Percentiles rank a stretch among this genome's conserved stretches.
phyloP scores from a whole-genome alignment of 2,113 vertebrate genomes.

The Elaphurus davidianus region DNA sequence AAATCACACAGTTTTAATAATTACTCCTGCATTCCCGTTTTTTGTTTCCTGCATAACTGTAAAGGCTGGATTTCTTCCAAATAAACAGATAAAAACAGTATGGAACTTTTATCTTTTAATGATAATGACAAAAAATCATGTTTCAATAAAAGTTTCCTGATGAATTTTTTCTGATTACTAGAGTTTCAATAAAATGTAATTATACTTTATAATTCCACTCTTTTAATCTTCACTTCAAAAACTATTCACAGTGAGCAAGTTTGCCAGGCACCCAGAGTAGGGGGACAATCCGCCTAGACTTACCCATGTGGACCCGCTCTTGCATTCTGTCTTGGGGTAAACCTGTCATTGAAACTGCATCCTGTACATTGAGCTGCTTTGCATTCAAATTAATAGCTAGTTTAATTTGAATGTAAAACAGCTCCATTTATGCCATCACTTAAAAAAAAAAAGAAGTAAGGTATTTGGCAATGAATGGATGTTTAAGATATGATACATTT shows the following conservation, averaged over 20 bases:
- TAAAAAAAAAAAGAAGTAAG: constrained; percentile 80
- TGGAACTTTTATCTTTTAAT: constrained; percentile 91
- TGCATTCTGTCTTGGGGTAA: constrained; percentile 79
- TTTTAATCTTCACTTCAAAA: constrained; percentile 88
- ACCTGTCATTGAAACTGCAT: constrained; percentile 79
- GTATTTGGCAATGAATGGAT: constrained; percentile 82
- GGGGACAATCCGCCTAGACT: constrained; percentile 62
- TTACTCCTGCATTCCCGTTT: constrained; percentile 87
- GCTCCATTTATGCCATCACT: constrained; percentile 82
- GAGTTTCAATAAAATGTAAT: constrained; percentile 89
- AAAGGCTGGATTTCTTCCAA: constrained; percentile 88
- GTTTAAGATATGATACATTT: constrained; percentile 81
- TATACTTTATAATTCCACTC: constrained; percentile 88
- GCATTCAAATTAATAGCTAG: constrained; percentile 88
- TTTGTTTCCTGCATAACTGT: constrained; percentile 89
- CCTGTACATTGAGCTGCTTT: constrained; percentile 82
- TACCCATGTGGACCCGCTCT: constrained; percentile 69
- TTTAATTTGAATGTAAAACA: constrained; percentile 89
- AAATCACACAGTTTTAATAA: constrained; percentile 91
- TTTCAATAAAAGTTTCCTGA: constrained; percentile 87
- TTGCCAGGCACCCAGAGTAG: constrained; percentile 71
- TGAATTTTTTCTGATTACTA: constrained; percentile 85
- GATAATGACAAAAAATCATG: constrained; percentile 89
- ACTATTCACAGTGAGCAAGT: constrained; percentile 82
- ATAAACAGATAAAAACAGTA: constrained; percentile 92